A percentile compares a stretch with the other conserved stretches of the same genome.
Evolutionary conservation across 1,140 invertebrate genomes (phyloP).

Genomic region (Drosophila orosa): DNA sequence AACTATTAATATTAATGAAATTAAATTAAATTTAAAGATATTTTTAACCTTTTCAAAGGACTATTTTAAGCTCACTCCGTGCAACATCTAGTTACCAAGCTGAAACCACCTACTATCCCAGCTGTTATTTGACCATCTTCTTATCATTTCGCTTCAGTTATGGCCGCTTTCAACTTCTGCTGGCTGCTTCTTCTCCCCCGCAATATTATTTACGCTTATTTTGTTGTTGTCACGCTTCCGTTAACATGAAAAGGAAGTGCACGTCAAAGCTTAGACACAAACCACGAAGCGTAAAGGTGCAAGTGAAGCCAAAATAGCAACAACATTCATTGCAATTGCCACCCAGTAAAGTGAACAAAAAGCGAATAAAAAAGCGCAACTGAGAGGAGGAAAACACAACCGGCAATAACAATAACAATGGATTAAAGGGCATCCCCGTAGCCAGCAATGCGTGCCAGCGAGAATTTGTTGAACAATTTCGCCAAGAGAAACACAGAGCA

Average conservation of each 20-base stretch:
- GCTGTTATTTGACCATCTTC: background rate
- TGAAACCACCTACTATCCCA: background rate
- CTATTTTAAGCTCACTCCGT: background rate
- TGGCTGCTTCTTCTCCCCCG: slow-evolving; percentile 15
- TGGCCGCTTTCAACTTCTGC: background rate
- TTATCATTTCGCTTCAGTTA: slow-evolving; percentile 3
- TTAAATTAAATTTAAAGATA: too few relatives aligned
- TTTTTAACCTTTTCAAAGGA: background rate
- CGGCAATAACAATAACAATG: slow-evolving; percentile 51
- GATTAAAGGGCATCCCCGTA: slow-evolving; percentile 55
- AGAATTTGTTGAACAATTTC: slow-evolving; percentile 82
- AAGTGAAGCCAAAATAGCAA: slow-evolving; percentile 80
- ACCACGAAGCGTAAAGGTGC: slow-evolving; percentile 81
- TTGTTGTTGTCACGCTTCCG: slow-evolving; percentile 65
- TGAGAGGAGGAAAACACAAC: slow-evolving; percentile 9
- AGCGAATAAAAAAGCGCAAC: slow-evolving; percentile 7
- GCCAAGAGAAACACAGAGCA: slow-evolving; percentile 57
- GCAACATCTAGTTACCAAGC: background rate
- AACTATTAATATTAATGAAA: too few relatives aligned
- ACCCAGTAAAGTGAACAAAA: slow-evolving; percentile 39
- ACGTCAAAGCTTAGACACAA: slow-evolving; percentile 83
- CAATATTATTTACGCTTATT: slow-evolving; percentile 49
- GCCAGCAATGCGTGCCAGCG: slow-evolving; percentile 79
- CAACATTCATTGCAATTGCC: slow-evolving; percentile 82
- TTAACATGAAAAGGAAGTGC: slow-evolving; percentile 82